These are phyloP conservation scores for Halictus quadricinctus DNA, from an alignment of 2,888 invertebrate genomes.

Conservation along the genomic window DNA sequence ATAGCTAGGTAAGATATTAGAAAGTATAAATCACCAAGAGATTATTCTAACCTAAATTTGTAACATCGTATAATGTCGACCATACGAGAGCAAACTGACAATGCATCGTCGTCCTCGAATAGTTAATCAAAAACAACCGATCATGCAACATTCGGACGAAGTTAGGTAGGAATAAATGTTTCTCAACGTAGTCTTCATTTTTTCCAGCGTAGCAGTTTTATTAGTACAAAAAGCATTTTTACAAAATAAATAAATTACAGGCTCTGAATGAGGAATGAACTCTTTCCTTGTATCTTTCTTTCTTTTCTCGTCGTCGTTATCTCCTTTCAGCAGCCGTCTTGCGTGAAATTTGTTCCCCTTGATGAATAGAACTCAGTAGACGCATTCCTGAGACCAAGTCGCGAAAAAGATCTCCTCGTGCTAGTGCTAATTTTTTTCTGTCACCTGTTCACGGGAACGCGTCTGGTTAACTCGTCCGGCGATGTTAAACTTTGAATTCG, in stretches of 20 bases:
- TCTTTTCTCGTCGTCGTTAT: not conserved
- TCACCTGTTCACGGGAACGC: conserved; percentile 56
- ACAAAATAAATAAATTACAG: conserved; percentile 82
- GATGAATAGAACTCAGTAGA: conserved; percentile 34
- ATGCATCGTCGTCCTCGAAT: not conserved
- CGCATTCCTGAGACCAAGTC: conserved; percentile 37
- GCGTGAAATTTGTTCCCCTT: conserved; percentile 25
- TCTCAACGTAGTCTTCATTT: conserved; percentile 38
- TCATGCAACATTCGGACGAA: not conserved
- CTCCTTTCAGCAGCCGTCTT: conserved; percentile 8
- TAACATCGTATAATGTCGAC: not conserved
- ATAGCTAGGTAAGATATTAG: too few species aligned
- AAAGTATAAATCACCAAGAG: too few species aligned
- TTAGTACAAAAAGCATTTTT: conserved; percentile 81
- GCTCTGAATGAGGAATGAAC: conserved; percentile 68
- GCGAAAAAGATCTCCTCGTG: conserved; percentile 12
- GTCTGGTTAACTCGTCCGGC: conserved; percentile 45
- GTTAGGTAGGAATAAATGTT: conserved; percentile 5
- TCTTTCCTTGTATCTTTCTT: conserved; percentile 16
- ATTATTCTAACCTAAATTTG: too few species aligned
- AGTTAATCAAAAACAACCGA: not conserved
- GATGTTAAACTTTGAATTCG: conserved; percentile 50
- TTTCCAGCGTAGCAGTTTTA: conserved; percentile 77
- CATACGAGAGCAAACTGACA: too few species aligned
- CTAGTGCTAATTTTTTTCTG: conserved; percentile 14